Evolutionary conservation across 2,888 invertebrate genomes (phyloP), one percentile per base, ranked within the genome.

Genomic region (Dynastes grantii): DNA sequence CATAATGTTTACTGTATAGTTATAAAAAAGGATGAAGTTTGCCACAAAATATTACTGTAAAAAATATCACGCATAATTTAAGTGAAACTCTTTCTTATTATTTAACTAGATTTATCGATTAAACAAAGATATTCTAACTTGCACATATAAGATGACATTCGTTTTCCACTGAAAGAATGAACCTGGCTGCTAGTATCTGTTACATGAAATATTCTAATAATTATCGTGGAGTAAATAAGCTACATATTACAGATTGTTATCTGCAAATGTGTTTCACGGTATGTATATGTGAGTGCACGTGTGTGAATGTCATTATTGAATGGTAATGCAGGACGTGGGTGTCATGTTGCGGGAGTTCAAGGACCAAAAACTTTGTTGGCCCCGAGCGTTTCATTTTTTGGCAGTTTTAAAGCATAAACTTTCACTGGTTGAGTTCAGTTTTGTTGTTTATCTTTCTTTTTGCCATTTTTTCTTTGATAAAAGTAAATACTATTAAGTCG

Each of bases 281-380:
- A 63, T 71, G 70, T 55, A 70, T 77, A 29, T 71, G 68, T 58
- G 73, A 40, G 58, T 55, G 73, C 5, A 13, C 70, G 70, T 73
- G 58, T 73, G 55, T 77, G 77, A 77, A 71, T 64, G 45, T 63
- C 71, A 77, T 77, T 71, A 77, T 71, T 77, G 77, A 77, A 77
- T 77, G 61, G 77, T 77, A 70, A 77, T 77, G 77, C 77, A 77
- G 77, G 71, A 70, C 70, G 77, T 77, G 63, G 71, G 77, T 77
- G 77, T 71, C 55, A 51, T 61, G 71, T 51, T 63, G 77, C 71
- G n/a, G 51, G 71, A 77, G 77, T 77, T 77, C 77, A 77, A 71
- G 77, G 77, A 77, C 77, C 77, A 77, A 71, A 76, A 71, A 77
- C 71, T 77, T 63, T 53, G 70, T 63, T 27, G 37, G 76, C 67